phyloP scores from a whole-genome alignment of 2,888 invertebrate genomes.

The Nymphalis urticae region DNA sequence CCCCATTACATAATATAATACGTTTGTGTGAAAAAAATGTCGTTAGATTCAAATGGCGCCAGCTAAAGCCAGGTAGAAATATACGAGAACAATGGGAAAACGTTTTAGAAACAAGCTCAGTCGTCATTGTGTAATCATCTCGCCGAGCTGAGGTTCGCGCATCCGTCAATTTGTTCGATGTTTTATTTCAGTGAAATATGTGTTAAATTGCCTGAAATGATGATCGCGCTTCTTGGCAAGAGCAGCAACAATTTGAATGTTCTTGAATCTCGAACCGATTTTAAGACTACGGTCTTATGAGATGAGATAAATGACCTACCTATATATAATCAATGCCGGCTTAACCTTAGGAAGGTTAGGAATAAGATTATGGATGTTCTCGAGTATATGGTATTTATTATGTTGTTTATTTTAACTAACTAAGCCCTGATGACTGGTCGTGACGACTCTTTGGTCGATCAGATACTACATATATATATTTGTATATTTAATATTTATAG shows the following conservation, averaged over 20 bases:
- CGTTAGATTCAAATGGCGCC: constrained; percentile 22
- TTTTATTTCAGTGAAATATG: constrained; percentile 23
- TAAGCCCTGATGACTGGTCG: no score
- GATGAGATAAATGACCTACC: neutral
- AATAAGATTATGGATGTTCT: no score
- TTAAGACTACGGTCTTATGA: no score
- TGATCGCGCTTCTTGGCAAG: neutral
- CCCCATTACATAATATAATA: constrained; percentile 10
- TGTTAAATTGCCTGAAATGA: constrained; percentile 23
- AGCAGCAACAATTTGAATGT: no score
- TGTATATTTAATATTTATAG: no score
- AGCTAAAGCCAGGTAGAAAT: constrained; percentile 29
- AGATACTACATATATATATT: no score
- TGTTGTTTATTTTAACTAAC: no score
- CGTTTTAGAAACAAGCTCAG: constrained; percentile 16
- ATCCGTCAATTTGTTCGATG: constrained; percentile 23
- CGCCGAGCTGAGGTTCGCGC: constrained; percentile 12
- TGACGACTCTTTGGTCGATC: no score
- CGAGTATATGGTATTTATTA: no score
- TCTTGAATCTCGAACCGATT: neutral
- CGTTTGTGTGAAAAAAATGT: constrained; percentile 20
- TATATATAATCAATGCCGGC: no score
- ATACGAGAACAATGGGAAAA: constrained; percentile 34
- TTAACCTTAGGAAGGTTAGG: no score
- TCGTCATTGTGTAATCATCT: constrained; percentile 20